Evolutionary conservation across 1,140 invertebrate species (phyloP).

Genomic region (Ostrea denselamellosa): DNA sequence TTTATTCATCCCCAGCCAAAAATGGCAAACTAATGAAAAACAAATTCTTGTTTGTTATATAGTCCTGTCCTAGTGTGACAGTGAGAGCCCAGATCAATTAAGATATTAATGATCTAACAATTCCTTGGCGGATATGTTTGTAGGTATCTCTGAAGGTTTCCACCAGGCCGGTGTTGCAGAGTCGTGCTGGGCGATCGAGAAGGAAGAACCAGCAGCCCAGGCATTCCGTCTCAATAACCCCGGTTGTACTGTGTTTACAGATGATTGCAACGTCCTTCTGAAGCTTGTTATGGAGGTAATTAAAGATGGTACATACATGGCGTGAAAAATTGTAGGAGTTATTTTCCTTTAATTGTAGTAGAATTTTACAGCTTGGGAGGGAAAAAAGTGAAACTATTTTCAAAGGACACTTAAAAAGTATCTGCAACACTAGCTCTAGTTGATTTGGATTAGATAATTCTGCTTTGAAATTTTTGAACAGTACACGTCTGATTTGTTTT

Average conservation of each 20-base stretch:
- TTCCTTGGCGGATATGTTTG: neutral
- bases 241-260: slow-evolving; percentile 86
- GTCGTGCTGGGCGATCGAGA: slow-evolving; percentile 90
- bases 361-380: neutral
- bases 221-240: slow-evolving; percentile 90
- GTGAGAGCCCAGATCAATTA: too few relatives aligned
- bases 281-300: slow-evolving; percentile 83
- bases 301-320: neutral
- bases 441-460: too few relatives aligned
- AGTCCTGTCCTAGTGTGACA: too few relatives aligned
- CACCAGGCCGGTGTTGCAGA: slow-evolving; percentile 86
- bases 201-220: slow-evolving; percentile 87
- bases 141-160: slow-evolving; percentile 81
- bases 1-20: too few relatives aligned
- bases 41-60: too few relatives aligned
- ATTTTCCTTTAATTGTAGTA: neutral
- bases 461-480: too few relatives aligned
- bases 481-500: too few relatives aligned
- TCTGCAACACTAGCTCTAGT: too few relatives aligned
- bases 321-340: neutral
- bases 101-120: too few relatives aligned
- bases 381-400: neutral
- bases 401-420: neutral
- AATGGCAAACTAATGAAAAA: too few relatives aligned
- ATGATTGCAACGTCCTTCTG: slow-evolving; percentile 90